Percentiles rank a stretch among this genome's conserved stretches.
These are phyloP conservation scores for Galaxea fascicularis DNA, from an alignment of 92 coral and sea anemone genomes.

Conservation along the genomic window DNA sequence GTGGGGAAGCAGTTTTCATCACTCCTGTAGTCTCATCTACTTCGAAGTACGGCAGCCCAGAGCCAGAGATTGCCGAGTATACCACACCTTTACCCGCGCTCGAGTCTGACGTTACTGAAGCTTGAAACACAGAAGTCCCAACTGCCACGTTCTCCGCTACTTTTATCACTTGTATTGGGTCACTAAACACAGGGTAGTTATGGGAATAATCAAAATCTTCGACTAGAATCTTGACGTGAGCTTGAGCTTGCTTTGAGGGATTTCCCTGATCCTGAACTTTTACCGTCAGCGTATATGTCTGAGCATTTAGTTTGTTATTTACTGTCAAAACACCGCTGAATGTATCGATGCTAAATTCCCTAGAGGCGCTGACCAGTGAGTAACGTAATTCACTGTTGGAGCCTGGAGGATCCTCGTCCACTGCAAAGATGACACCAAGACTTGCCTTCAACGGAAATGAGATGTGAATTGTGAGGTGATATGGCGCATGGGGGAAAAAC, in stretches of 20 bases:
- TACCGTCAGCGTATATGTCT: slow-evolving; percentile 54
- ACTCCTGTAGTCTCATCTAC: slow-evolving; percentile 71
- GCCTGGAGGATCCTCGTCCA: slow-evolving; percentile 70
- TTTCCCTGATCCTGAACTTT: slow-evolving; percentile 80
- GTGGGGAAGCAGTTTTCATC: slow-evolving; percentile 62
- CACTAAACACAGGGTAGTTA: slow-evolving; percentile 63
- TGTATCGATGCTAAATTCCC: slow-evolving; percentile 57
- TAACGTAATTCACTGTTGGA: slow-evolving; percentile 57
- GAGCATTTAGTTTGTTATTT: slow-evolving; percentile 52
- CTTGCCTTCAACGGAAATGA: slow-evolving; percentile 74
- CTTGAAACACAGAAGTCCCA: slow-evolving; percentile 60
- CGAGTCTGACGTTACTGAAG: slow-evolving; percentile 64
- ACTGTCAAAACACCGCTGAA: slow-evolving; percentile 83
- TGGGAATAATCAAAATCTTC: slow-evolving; percentile 67
- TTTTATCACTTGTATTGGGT: slow-evolving; percentile 36
- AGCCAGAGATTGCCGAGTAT: slow-evolving; percentile 74
- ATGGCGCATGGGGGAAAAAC: slow-evolving; percentile 56
- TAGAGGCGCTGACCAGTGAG: slow-evolving; percentile 41
- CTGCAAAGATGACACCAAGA: slow-evolving; percentile 57
- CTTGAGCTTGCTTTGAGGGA: slow-evolving; percentile 40
- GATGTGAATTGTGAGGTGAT: slow-evolving; percentile 61
- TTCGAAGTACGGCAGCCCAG: slow-evolving; percentile 63
- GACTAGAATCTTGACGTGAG: slow-evolving; percentile 65
- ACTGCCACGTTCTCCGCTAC: slow-evolving; percentile 55
- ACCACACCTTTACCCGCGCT: slow-evolving; percentile 64